Evolutionary conservation across 2,113 vertebrate species (phyloP), one percentile per base, ranked within the genome.

Genomic region (Triplophysa rosa): DNA sequence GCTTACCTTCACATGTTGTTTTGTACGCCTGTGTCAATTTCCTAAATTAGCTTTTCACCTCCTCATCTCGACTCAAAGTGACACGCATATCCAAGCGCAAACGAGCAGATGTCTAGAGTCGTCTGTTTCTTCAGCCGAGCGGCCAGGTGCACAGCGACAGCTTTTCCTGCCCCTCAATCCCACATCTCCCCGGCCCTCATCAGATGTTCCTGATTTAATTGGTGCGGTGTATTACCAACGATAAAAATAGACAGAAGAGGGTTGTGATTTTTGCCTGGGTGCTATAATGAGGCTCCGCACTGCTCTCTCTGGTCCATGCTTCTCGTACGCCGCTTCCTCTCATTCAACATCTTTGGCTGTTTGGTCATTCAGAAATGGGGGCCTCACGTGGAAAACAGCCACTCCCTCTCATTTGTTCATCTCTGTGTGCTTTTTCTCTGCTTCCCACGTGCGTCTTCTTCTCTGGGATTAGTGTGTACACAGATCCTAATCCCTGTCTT

Each of bases 241-340:
- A 88, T 89, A 91, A 88, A 88, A 90, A 92, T 91, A 92, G 84
- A 83, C 84, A 66, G 78, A 79, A 87, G 85, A 85, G 17, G 24
- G 77, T 58, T 49, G 59, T 29, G 45, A 56, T 70, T 52, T 59
- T 75, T 75, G 59, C 59, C 72, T 62, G 58, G 59, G 33, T 63
- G 70, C 59, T 63, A 45, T 75, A 75, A 47, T 23, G 42, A 63
- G 40, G 40, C 16, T 75, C 72, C 40, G 11, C 1, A 1, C 16
- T 19, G 42, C 59, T 49, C 58, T 49, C 16, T 4, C 8, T 19
- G 14, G 24, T 8, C 23, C 40, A 29, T 58, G 23, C 24, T 49
- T 47, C 72, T 74, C 13, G 14, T 47, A 61, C 10, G 21, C 3
- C 5, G 5, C 21, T 74, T 74, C 71, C 8, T 26, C 73, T 37